A percentile compares a stretch with the other conserved stretches of the same genome.
These are phyloP conservation scores for Odontothrips loti DNA, from an alignment of 2,888 invertebrate genomes.

Conservation along the genomic window DNA sequence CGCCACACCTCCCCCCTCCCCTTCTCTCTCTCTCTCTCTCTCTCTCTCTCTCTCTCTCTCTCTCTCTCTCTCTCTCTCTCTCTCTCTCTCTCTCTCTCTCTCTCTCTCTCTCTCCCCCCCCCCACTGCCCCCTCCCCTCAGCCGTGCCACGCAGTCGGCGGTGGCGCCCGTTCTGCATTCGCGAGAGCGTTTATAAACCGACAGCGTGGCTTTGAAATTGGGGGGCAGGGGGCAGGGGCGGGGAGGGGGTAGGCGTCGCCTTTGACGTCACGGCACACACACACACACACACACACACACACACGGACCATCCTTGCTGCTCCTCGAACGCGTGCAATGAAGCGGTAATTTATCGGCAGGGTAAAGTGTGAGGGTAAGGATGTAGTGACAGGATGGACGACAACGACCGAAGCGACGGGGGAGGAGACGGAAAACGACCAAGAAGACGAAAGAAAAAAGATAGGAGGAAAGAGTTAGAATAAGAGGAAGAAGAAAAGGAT, in stretches of 20 bases:
- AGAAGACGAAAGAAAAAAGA: not conserved
- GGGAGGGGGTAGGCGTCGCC: not conserved
- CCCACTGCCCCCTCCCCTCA: not conserved
- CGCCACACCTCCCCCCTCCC: not conserved
- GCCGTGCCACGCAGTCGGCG: conserved; percentile 9
- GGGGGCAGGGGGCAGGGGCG: not conserved
- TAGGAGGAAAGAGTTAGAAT: not conserved
- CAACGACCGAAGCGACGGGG: not conserved
- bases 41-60: too few relatives aligned
- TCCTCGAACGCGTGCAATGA: conserved; percentile 14
- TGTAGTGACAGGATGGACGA: too few relatives aligned
- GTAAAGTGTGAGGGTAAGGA: not conserved
- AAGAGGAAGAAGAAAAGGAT: not conserved
- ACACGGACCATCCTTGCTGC: not conserved
- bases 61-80: too few relatives aligned
- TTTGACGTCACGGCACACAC: conserved; percentile 12
- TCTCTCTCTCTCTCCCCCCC: too few relatives aligned
- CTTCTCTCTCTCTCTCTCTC: too few relatives aligned
- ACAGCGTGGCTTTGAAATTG: not conserved
- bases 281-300: not conserved
- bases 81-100: too few relatives aligned
- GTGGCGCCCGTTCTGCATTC: conserved; percentile 15
- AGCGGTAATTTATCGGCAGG: conserved; percentile 15
- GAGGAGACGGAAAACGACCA: not conserved
- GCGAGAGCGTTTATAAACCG: not conserved